Base-by-base conservation (phyloP, 92 coral and sea anemone species). In the Bergia sp. region DNA sequence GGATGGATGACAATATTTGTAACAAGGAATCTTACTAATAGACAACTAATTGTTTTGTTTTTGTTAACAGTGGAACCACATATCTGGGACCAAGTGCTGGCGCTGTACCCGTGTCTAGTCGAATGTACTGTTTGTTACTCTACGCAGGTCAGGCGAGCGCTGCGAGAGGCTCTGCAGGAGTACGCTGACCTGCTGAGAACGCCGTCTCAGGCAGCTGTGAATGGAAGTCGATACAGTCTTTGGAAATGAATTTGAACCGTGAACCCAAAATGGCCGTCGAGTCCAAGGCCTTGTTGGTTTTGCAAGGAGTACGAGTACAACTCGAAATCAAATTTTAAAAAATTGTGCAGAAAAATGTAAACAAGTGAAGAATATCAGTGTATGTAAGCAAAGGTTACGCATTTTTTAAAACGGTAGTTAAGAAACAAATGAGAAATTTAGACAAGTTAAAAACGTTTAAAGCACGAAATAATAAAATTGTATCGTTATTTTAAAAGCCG, bases 1-100 rank as follows among this genome's bases (percentile, higher is more conserved):
- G 29, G 29, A 29, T 29, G 29, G 29, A 29, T 29, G 29, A 29
- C 29, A 29, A 29, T 29, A 29, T 29, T 29, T 29, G 29, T 29
- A 29, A 29, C 49, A 45, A 5, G 49, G 49, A 45, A 45, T 45
- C 49, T 45, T 45, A 45, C 2, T 55, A 7, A 15, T 7, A 55
- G 64, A 55, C 13, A 6, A 55, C 64, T 53, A 49, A 53, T 69
- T 71, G 61, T 7, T 21, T 37, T 72, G 8, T 77, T 83, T 45
- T 58, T 76, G 67, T 23, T 71, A 42, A 73, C 95, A 97, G 99
- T 97, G 86, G 99, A 97, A 78, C 91, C 91, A 40, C 89, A 86
- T 82, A 96, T 97, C 86, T 97, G 99, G 99, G 90, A 92, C 29
- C 99, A 97, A 91, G 99, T 95, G 38, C 93, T 97, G 78, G 96